Conservation (phyloP, 2,797 vertebrate species). For the Hoplostethus atlanticus region DNA sequence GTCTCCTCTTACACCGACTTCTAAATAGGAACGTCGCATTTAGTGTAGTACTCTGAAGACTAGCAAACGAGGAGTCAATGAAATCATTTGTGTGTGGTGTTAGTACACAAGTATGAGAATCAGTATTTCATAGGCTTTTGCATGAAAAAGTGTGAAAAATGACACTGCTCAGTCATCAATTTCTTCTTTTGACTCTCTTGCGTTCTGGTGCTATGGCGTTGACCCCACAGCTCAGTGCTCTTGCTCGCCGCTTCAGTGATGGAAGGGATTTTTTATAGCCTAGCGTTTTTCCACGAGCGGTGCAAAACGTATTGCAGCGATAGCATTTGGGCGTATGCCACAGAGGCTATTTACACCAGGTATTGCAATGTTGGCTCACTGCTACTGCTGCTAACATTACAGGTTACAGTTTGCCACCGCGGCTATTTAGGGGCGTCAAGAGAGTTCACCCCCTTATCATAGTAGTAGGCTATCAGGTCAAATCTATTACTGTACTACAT, state of each 20-base stretch:
- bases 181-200: constrained; percentile 15
- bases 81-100: constrained; percentile 15
- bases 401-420: constrained; percentile 58
- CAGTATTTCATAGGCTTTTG: constrained; percentile 17
- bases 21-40: constrained; percentile 44
- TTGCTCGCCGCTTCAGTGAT: constrained; percentile 49
- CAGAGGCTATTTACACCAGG: constrained; percentile 59
- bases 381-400: constrained; percentile 54
- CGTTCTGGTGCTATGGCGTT: constrained; percentile 13
- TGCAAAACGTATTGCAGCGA: constrained; percentile 67
- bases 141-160: not conserved
- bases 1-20: constrained; percentile 59
- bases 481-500: constrained; percentile 53
- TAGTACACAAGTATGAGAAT: constrained; percentile 25
- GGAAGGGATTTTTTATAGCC: constrained; percentile 59
- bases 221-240: constrained; percentile 44
- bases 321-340: constrained; percentile 69
- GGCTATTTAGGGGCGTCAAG: constrained; percentile 57
- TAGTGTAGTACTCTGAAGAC: constrained; percentile 34
- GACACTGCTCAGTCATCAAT: not conserved
- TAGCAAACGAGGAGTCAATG: constrained; percentile 14
- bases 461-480: constrained; percentile 76
- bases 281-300: constrained; percentile 70
- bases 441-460: constrained; percentile 54
- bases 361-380: constrained; percentile 49